Conservation (phyloP, 2,113 vertebrate species). For the Empidonax alnorum region DNA sequence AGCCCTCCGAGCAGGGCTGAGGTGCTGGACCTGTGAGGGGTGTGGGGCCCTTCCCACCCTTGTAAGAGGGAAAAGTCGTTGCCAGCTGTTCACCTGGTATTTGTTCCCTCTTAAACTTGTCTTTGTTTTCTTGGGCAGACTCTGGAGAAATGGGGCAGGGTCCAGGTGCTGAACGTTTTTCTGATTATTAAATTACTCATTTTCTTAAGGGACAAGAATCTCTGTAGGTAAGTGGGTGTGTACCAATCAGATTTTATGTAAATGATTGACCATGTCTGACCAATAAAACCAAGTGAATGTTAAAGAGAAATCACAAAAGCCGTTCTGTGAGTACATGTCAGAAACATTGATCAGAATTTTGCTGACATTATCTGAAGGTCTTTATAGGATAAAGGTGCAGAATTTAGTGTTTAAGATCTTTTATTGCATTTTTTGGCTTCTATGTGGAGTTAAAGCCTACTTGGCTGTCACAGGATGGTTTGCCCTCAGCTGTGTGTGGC, state of each 20-base stretch:
- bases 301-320: background rate
- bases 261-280: background rate
- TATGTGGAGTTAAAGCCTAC: background rate
- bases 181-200: background rate
- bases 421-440: background rate
- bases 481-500: background rate
- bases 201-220: background rate
- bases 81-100: accelerated
- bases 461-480: background rate
- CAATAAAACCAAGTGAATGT: background rate
- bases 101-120: background rate
- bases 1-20: background rate
- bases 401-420: background rate
- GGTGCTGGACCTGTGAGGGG: background rate
- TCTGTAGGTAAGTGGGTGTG: background rate
- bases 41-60: background rate
- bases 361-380: background rate
- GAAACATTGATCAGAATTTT: background rate
- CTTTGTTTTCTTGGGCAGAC: background rate
- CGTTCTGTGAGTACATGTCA: background rate
- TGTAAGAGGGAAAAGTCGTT: background rate
- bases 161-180: background rate
- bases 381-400: background rate
- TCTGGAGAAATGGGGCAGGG: background rate
- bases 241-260: background rate